phyloP scores from a whole-genome alignment of 2,113 vertebrate genomes.

The Stomatorhinus ivindoensis region DNA sequence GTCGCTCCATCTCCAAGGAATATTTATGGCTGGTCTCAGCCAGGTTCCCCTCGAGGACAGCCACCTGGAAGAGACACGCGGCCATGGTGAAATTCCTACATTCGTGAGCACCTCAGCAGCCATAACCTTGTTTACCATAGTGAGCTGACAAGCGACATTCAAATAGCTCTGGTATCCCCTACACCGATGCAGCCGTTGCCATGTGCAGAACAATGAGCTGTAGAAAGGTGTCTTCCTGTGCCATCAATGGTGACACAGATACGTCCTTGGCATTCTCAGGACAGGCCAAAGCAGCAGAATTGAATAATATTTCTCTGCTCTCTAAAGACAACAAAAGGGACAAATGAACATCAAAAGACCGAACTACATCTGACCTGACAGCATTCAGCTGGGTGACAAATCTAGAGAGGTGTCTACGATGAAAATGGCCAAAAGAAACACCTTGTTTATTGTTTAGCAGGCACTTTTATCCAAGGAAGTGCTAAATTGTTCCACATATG shows the following conservation, averaged over 20 bases:
- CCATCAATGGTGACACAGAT: neutral
- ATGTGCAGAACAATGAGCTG: neutral
- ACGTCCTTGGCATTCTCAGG: slow-evolving; percentile 7
- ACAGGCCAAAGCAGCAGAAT: neutral
- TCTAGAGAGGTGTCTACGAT: neutral
- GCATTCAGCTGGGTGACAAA: neutral
- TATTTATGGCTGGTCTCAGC: slow-evolving; percentile 57
- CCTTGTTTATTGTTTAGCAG: neutral
- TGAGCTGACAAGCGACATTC: neutral
- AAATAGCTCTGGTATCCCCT: neutral
- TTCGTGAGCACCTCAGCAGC: neutral
- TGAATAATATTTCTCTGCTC: neutral
- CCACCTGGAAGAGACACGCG: slow-evolving; percentile 35
- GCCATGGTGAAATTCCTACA: neutral
- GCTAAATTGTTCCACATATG: neutral
- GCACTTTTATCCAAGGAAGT: neutral
- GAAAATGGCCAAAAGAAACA: neutral
- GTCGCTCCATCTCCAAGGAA: slow-evolving; percentile 54
- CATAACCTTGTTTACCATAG: neutral
- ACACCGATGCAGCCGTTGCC: neutral
- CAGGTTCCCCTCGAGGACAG: slow-evolving; percentile 61
- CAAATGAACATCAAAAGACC: neutral
- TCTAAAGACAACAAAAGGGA: neutral
- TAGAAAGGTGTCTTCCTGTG: slow-evolving; percentile 10
- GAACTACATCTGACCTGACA: neutral